Base-by-base conservation (phyloP, 2,797 vertebrate genomes). In the Hippoglossus hippoglossus region DNA sequence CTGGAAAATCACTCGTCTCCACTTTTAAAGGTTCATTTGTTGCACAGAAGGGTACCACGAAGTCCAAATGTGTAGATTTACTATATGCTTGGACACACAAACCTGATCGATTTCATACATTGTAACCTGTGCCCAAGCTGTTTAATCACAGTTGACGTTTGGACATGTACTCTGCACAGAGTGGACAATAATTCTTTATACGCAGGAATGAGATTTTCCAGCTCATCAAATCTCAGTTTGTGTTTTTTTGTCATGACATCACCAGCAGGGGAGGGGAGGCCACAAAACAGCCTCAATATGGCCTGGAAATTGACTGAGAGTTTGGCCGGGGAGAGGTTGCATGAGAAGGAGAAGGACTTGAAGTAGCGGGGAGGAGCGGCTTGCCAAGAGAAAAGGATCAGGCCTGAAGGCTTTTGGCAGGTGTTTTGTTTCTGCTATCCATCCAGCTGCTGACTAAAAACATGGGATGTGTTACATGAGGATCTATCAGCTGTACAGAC, bases 381-480 rank as follows among this genome's bases (percentile, higher is more conserved):
- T n/a, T 84, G 90, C 92, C 91, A 92, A 85, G 55, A 90, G 74
- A 66, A 80, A 85, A 85, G 76, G 73, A 79, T 89, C 61, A 44
- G 68, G 81, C 77, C 80, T 85, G 84, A 86, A 90, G 90, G 82
- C 74, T 87, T 85, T 76, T 93, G 91, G 87, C 89, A 86, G 90
- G 87, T 91, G 88, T 87, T 89, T 63, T 77, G 83, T 87, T 78
- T 92, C 91, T 91, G 89, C 80, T 73, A 83, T 89, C 83, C 82
- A 75, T 90, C 91, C 86, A 88, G 84, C 88, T 86, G 87, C 85
- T 84, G 84, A 88, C 79, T 84, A 18, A 79, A 89, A 85, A 87
- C 84, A 89, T 68, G 69, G 65, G 67, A 87, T 78, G 81, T 79
- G 80, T 87, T 88, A 83, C 82, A 69, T 51, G 71, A 79, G 77